These are phyloP conservation scores for Gambusia affinis DNA, from an alignment of 2,113 vertebrate genomes.

Conservation along the genomic window DNA sequence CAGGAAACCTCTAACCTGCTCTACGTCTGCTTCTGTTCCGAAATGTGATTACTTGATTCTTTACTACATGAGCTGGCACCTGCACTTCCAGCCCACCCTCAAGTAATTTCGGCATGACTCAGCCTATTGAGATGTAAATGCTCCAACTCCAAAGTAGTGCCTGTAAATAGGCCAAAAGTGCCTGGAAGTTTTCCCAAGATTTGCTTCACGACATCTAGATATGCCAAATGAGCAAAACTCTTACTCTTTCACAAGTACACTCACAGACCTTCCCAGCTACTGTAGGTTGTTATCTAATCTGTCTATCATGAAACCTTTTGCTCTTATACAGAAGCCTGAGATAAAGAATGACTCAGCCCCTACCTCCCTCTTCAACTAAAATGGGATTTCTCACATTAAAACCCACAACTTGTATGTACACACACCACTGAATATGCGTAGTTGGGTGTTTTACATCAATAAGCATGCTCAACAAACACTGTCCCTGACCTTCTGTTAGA, in stretches of 20 bases:
- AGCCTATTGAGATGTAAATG: constrained; percentile 62
- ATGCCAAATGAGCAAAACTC: not conserved
- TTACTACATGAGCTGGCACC: constrained; percentile 29
- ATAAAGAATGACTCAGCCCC: constrained; percentile 23
- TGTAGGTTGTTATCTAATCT: constrained; percentile 34
- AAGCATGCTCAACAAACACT: constrained; percentile 38
- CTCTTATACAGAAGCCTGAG: constrained; percentile 16
- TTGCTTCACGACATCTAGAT: constrained; percentile 27
- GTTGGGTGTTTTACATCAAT: constrained; percentile 51
- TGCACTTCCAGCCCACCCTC: constrained; percentile 32
- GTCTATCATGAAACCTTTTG: constrained; percentile 46
- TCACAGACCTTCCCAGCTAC: constrained; percentile 10
- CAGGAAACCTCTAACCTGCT: constrained; percentile 28
- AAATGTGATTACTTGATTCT: constrained; percentile 45
- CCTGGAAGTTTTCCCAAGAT: constrained; percentile 17
- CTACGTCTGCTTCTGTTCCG: constrained; percentile 9
- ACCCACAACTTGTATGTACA: constrained; percentile 38
- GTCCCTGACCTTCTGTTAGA: constrained; percentile 45
- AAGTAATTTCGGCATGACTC: constrained; percentile 38
- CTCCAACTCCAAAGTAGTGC: constrained; percentile 20
- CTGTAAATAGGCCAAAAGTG: constrained; percentile 51
- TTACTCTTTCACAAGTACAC: constrained; percentile 2
- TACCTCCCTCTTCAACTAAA: constrained; percentile 17
- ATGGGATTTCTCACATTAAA: constrained; percentile 29
- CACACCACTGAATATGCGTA: constrained; percentile 36